These are phyloP conservation scores for Siniperca knerii DNA, from an alignment of 2,113 vertebrate genomes.

Conservation along the genomic window DNA sequence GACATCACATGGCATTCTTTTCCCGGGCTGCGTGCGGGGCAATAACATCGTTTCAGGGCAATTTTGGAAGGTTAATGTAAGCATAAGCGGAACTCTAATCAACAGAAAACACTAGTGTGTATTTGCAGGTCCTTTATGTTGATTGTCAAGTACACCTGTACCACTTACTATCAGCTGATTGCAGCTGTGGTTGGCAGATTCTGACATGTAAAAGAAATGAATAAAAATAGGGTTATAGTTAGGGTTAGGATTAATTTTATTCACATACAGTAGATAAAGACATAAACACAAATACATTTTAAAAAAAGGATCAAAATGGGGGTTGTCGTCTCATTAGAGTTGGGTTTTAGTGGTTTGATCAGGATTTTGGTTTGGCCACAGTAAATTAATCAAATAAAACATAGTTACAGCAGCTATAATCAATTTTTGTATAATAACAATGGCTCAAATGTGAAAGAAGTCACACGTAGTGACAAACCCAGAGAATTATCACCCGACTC, in stretches of 20 bases:
- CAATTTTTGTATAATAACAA: too few relatives aligned
- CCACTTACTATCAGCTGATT: neutral
- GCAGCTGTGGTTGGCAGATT: neutral
- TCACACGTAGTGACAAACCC: too few relatives aligned
- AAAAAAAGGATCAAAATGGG: neutral
- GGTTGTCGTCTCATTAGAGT: neutral
- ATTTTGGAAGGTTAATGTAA: neutral
- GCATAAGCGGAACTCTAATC: neutral
- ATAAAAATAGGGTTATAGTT: neutral
- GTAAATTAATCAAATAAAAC: neutral
- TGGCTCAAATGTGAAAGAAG: too few relatives aligned
- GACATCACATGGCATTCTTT: neutral
- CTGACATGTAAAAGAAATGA: neutral
- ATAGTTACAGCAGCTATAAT: too few relatives aligned
- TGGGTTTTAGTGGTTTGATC: neutral
- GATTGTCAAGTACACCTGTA: neutral
- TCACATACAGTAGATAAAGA: neutral
- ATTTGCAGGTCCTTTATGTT: neutral
- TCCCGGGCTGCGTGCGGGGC: neutral
- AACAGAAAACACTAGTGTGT: neutral
- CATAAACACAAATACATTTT: neutral
- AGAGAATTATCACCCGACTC: too few relatives aligned
- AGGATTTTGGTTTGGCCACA: neutral
- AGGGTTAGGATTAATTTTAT: neutral
- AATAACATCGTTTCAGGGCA: neutral